phyloP scores from a whole-genome alignment of 2,888 invertebrate genomes.

The Folsomia candida region DNA sequence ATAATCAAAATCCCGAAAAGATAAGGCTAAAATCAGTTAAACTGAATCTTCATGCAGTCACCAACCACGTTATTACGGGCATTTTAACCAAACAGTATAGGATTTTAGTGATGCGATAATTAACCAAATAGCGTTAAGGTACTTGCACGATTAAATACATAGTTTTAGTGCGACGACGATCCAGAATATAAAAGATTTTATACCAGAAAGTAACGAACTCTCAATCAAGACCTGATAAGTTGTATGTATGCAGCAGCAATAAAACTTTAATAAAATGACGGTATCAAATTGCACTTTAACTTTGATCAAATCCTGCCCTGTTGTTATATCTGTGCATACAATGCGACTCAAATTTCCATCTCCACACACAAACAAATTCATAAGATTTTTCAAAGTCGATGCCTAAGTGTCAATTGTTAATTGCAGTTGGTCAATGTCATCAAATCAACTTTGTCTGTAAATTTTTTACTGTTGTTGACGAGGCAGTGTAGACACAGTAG shows the following conservation, averaged over 20 bases:
- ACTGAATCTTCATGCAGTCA: neutral
- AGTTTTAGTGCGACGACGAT: no score
- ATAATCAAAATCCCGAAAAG: conserved; percentile 5
- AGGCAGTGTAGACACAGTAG: neutral
- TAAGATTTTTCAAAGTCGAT: no score
- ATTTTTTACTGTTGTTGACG: neutral
- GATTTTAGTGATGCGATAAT: no score
- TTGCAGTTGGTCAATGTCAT: neutral
- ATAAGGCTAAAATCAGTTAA: neutral
- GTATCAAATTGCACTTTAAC: neutral
- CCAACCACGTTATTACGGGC: no score
- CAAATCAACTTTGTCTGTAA: neutral
- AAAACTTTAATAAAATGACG: neutral
- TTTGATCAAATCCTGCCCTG: neutral
- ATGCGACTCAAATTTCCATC: neutral
- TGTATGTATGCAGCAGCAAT: no score
- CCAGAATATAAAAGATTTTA: no score
- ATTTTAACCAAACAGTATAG: no score
- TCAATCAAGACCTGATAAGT: no score
- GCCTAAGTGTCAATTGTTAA: neutral
- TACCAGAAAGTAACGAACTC: no score
- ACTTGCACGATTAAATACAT: no score
- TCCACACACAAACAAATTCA: no score
- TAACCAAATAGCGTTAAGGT: no score
- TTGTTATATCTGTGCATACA: neutral